phyloP scores from a whole-genome alignment of 2,888 invertebrate genomes.

The Platycnemis pennipes region DNA sequence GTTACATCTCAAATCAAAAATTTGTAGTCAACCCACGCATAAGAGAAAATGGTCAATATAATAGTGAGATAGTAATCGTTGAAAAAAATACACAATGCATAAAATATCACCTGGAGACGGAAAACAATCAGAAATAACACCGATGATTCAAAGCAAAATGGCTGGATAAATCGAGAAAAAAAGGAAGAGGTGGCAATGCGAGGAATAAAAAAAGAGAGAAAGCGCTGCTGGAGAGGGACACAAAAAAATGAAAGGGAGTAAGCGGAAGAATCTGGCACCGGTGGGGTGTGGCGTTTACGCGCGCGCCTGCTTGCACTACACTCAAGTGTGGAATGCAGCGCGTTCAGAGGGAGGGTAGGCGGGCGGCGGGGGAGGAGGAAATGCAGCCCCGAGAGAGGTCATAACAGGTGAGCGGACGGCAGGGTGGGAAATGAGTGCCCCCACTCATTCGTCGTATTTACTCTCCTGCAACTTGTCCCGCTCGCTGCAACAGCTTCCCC shows the following conservation, averaged over 20 bases:
- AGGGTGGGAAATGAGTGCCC: constrained; percentile 44
- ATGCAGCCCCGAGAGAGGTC: constrained; percentile 3
- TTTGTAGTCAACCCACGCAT: no score
- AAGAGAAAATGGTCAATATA: no score
- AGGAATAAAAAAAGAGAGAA: background rate
- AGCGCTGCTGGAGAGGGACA: background rate
- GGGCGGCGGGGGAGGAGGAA: background rate
- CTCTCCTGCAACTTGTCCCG: background rate
- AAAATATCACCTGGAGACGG: no score
- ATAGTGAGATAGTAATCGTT: no score
- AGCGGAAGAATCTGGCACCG: background rate
- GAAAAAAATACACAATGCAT: no score
- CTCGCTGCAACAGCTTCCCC: background rate
- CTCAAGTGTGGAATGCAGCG: constrained; percentile 1
- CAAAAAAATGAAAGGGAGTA: background rate
- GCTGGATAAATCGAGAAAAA: background rate
- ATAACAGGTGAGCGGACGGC: constrained; percentile 54
- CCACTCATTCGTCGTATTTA: constrained; percentile 11
- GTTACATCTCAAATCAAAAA: no score
- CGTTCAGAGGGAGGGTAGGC: background rate
- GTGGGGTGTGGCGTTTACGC: constrained; percentile 3
- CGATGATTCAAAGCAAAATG: background rate
- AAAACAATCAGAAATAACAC: no score
- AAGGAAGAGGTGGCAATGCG: background rate
- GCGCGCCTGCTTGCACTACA: background rate